Evolutionary conservation across 23 tunicate species (phyloP).

Genomic region (Botrylloides violaceus): DNA sequence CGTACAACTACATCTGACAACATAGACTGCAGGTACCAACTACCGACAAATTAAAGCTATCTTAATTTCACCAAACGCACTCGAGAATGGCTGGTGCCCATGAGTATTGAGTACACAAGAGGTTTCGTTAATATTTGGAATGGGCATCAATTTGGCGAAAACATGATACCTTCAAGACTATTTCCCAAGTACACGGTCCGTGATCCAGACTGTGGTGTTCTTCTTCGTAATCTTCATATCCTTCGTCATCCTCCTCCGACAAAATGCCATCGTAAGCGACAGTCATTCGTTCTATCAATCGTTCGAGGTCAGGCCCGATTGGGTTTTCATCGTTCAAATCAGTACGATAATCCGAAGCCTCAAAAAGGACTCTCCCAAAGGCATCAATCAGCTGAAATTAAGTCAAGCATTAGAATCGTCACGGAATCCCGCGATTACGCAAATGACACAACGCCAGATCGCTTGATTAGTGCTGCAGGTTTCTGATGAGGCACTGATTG

Average conservation of each 20-base stretch:
- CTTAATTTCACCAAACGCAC: too few relatives aligned
- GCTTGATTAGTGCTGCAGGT: too few relatives aligned
- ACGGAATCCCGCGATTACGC: too few relatives aligned
- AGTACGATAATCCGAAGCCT: constrained; percentile 57
- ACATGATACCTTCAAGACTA: constrained; percentile 14
- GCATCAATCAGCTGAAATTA: constrained; percentile 27
- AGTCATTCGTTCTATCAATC: constrained; percentile 54
- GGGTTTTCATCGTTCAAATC: constrained; percentile 54
- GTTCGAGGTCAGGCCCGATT: constrained; percentile 41
- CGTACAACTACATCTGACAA: too few relatives aligned
- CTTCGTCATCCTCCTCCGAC: constrained; percentile 70
- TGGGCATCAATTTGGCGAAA: too few relatives aligned
- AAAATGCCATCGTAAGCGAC: constrained; percentile 19
- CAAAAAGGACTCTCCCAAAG: constrained; percentile 49
- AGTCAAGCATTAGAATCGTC: background rate
- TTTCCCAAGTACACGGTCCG: constrained; percentile 23
- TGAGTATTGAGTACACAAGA: too few relatives aligned
- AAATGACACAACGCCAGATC: too few relatives aligned
- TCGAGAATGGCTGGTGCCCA: too few relatives aligned
- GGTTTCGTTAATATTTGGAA: too few relatives aligned
- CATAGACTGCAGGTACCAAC: too few relatives aligned
- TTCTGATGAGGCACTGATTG: too few relatives aligned
- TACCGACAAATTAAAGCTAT: too few relatives aligned
- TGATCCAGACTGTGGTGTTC: constrained; percentile 3
- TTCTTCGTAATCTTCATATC: constrained; percentile 48